These are phyloP conservation scores for Cottus gobio DNA, from an alignment of 2,113 vertebrate species.

Conservation along the genomic window DNA sequence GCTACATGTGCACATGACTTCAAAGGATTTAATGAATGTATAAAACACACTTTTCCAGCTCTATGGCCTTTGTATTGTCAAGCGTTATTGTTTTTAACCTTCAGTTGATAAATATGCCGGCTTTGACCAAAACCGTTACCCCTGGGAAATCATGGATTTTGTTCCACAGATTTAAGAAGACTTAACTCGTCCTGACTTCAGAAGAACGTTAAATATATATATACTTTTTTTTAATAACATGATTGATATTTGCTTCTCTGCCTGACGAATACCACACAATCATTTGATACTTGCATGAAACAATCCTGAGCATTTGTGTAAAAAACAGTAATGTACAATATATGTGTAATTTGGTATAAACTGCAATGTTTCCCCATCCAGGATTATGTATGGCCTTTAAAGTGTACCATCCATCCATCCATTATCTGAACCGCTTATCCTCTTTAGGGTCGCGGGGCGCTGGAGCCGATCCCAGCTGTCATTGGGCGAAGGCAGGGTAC, in stretches of 20 bases:
- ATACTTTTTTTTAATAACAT: conserved; percentile 4
- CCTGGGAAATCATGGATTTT: conserved; percentile 7
- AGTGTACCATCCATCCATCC: too few species aligned
- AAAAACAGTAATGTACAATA: background rate
- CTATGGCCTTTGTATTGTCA: background rate
- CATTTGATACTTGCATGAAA: background rate
- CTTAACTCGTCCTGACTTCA: background rate
- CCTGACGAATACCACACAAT: background rate
- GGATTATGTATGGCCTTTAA: background rate
- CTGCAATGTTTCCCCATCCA: background rate
- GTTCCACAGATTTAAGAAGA: background rate
- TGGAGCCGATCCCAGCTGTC: too few species aligned
- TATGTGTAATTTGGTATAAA: too few species aligned
- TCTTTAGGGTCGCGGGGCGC: too few species aligned
- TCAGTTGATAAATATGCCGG: conserved; percentile 8
- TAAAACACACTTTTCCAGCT: background rate
- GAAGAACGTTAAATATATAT: conserved; percentile 3
- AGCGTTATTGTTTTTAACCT: background rate
- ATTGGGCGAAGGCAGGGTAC: too few species aligned
- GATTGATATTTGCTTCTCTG: background rate
- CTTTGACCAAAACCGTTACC: background rate
- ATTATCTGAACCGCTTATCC: too few species aligned
- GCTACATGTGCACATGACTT: background rate
- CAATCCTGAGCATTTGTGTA: background rate
- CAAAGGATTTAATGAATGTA: background rate